Percentiles rank a stretch among this genome's conserved stretches.
phyloP scores from a whole-genome alignment of 2,797 vertebrate species.

The Sebastes umbrosus region DNA sequence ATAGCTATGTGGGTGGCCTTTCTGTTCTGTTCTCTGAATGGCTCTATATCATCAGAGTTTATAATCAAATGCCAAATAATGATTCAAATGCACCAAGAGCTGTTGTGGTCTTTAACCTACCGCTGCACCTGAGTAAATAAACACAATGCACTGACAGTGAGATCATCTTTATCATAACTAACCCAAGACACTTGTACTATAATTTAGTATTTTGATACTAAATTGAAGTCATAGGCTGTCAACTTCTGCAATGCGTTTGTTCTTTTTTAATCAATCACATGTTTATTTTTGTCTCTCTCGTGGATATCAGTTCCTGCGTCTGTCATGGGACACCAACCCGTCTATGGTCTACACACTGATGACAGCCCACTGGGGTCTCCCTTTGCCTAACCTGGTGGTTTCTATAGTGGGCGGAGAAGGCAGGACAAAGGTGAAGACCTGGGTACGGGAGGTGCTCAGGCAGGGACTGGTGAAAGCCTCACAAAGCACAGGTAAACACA shows the following conservation, averaged over 20 bases:
- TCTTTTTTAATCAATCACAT: neutral
- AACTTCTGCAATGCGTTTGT: neutral
- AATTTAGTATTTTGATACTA: neutral
- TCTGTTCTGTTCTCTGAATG: neutral
- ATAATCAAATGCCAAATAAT: neutral
- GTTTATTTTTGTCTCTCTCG: neutral
- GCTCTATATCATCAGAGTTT: neutral
- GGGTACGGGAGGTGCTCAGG: slow-evolving; percentile 89
- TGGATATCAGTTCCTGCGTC: slow-evolving; percentile 85
- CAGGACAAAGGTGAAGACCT: slow-evolving; percentile 82
- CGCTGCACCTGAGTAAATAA: neutral
- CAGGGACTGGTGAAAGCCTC: slow-evolving; percentile 90
- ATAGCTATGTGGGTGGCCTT: slow-evolving; percentile 84
- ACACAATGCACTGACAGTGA: neutral
- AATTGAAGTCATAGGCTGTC: neutral
- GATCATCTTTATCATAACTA: neutral
- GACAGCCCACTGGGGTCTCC: slow-evolving; percentile 85
- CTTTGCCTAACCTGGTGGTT: slow-evolving; percentile 89
- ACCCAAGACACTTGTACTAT: neutral
- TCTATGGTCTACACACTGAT: slow-evolving; percentile 83
- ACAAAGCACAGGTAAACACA: slow-evolving; percentile 89
- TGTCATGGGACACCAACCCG: slow-evolving; percentile 86
- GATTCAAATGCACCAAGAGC: neutral
- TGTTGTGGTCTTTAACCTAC: neutral
- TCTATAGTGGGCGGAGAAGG: slow-evolving; percentile 87